Percentiles rank a stretch among this genome's conserved stretches.
phyloP scores from a whole-genome alignment of 1,140 invertebrate species.

The Lanistes nyassanus region DNA sequence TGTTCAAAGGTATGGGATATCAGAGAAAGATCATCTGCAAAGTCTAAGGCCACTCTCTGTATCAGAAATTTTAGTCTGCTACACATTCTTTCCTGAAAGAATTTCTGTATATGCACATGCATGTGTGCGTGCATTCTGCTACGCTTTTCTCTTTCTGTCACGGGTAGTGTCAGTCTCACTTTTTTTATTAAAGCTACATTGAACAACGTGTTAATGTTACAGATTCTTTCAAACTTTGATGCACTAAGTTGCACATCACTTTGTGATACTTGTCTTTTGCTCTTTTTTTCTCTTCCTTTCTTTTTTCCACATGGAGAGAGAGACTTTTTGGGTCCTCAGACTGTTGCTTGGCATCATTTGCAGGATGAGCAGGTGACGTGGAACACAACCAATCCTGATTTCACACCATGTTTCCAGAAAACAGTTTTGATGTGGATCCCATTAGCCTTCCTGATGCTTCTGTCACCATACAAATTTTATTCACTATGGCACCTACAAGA shows the following conservation, averaged over 20 bases:
- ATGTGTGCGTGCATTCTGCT: too few species aligned
- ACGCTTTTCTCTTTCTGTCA: too few species aligned
- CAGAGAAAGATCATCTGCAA: background rate
- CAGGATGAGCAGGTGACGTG: conserved; percentile 51
- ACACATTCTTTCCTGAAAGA: too few species aligned
- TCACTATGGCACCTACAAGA: conserved; percentile 30
- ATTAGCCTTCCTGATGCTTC: conserved; percentile 69
- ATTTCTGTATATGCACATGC: too few species aligned
- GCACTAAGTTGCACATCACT: background rate
- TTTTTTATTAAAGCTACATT: background rate
- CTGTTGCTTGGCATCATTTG: conserved; percentile 5
- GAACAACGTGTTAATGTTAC: conserved; percentile 3
- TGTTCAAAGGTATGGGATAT: background rate
- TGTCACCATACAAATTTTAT: conserved; percentile 44
- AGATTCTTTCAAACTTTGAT: conserved; percentile 3
- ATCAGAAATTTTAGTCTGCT: too few species aligned
- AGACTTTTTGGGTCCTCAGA: background rate
- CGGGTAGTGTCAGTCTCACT: background rate
- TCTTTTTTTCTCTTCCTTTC: conserved; percentile 2
- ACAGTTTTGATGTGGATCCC: conserved; percentile 89
- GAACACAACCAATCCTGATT: conserved; percentile 56
- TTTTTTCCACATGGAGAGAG: conserved; percentile 5
- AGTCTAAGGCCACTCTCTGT: background rate
- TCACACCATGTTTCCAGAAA: conserved; percentile 60
- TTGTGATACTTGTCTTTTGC: background rate